Base-by-base conservation (phyloP, 2,888 invertebrate species). In the Stenotaenia linearis region DNA sequence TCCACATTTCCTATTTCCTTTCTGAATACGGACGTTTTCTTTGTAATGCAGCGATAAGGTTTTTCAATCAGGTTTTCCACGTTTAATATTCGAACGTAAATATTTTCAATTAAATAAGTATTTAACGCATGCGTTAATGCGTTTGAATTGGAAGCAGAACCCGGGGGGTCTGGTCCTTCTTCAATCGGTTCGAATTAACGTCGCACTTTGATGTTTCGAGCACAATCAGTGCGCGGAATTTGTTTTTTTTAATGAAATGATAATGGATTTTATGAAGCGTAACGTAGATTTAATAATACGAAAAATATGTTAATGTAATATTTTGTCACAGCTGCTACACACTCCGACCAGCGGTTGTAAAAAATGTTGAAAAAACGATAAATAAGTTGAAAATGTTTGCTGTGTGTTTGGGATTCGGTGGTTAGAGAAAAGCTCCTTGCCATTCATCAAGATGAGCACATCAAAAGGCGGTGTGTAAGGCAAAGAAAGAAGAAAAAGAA, bases 361-460 rank as follows among this genome's bases (percentile, higher is more conserved):
- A 50, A 50, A 50, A 69, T 25, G 25, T 28, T 25, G 28, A 28
- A 12, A 28, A 69, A 69, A 61, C 15, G 25, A 69, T 69, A 69
- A 69, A 69, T 25, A 69, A 69, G 25, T 69, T 25, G 6, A 69
- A 69, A 28, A 28, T 69, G 23, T 69, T 69, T 69, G 25, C 25
- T 69, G 69, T 69, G 69, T 69, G 69, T 28, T 69, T 69, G 28
- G 69, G 69, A 69, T 69, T 69, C 69, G 28, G 69, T 28, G 28
- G 69, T 69, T 69, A 28, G 69, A 69, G 69, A 69, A 23, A 69
- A 69, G 69, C 10, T 69, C n/a, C 69, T 69, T 69, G 69, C 69
- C 25, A 28, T 69, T 69, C 69, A 28, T 69, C 69, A 69, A 69
- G 69, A 69, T 28, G 69, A 69, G 69, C 69, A 69, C 69, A 69